Evolutionary conservation across 2,113 vertebrate genomes (phyloP).

Genomic region (Sapajus apella): DNA sequence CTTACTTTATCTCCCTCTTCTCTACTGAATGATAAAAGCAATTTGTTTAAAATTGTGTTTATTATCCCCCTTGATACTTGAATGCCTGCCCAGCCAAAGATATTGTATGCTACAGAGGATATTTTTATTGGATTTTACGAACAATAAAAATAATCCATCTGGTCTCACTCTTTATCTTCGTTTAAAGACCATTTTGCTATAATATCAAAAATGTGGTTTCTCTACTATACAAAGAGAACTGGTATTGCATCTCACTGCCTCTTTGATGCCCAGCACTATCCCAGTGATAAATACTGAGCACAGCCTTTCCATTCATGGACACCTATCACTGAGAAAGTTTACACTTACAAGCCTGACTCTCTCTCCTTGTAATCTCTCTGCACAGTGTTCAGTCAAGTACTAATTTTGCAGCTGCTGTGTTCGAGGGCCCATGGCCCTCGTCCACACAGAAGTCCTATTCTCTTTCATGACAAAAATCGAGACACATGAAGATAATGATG

Average conservation of each 20-base stretch:
- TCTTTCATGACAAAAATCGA: background rate
- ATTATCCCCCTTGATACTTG: constrained; percentile 24
- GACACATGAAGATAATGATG: background rate
- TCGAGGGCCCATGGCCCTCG: background rate
- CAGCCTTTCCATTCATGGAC: background rate
- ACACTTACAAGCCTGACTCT: background rate
- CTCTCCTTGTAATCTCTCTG: background rate
- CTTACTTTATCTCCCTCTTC: background rate
- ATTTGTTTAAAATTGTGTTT: constrained; percentile 48
- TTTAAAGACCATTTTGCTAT: constrained; percentile 40
- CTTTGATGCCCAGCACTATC: background rate
- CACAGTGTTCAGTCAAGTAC: background rate
- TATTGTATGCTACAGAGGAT: constrained; percentile 9
- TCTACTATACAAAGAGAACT: background rate
- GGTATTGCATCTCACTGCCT: background rate
- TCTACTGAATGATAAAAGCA: constrained; percentile 37
- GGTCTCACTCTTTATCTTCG: constrained; percentile 52
- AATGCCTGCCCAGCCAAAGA: constrained; percentile 51
- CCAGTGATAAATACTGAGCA: background rate
- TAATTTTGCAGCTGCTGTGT: background rate
- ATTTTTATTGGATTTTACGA: constrained; percentile 60
- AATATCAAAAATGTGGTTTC: background rate
- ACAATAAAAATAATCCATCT: constrained; percentile 72
- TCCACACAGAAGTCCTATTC: background rate
- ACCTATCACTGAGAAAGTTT: background rate